These are phyloP conservation scores for Melanotaenia trifasciata DNA, from an alignment of 2,797 vertebrate species.

Conservation along the genomic window DNA sequence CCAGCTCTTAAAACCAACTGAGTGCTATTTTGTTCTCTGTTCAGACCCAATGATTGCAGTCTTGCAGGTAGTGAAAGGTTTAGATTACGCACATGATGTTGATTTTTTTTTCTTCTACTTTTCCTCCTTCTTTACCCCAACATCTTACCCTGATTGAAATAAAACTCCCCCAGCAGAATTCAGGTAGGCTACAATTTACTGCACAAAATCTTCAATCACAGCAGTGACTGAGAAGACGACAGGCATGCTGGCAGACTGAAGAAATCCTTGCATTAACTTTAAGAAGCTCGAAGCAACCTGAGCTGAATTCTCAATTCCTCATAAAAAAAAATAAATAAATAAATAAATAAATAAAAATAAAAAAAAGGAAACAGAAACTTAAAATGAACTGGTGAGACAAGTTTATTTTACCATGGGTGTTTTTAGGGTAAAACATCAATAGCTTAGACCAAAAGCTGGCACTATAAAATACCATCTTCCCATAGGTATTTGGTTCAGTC, in stretches of 20 bases:
- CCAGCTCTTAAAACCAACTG: slow-evolving; percentile 38
- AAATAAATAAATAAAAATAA: background rate
- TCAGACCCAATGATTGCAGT: slow-evolving; percentile 51
- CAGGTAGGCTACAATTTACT: background rate
- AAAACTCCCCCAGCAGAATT: background rate
- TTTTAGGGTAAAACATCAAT: slow-evolving; percentile 18
- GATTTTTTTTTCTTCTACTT: slow-evolving; percentile 8
- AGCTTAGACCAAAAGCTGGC: slow-evolving; percentile 1
- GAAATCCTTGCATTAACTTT: background rate
- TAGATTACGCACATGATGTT: slow-evolving; percentile 41
- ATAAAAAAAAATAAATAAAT: background rate
- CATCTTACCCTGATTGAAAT: slow-evolving; percentile 19
- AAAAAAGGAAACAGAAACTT: slow-evolving; percentile 2
- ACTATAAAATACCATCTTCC: background rate
- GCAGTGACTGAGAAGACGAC: background rate
- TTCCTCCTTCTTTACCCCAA: background rate
- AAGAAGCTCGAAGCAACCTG: background rate
- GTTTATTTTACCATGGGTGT: slow-evolving; percentile 28
- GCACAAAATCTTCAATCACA: background rate
- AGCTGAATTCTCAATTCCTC: background rate
- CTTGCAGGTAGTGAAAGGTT: slow-evolving; percentile 35
- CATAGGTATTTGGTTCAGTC: background rate
- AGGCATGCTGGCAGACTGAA: background rate
- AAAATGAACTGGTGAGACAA: slow-evolving; percentile 2
- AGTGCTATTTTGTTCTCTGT: slow-evolving; percentile 39